phyloP scores from a whole-genome alignment of 1,140 invertebrate genomes.

The Eupeodes corollae region DNA sequence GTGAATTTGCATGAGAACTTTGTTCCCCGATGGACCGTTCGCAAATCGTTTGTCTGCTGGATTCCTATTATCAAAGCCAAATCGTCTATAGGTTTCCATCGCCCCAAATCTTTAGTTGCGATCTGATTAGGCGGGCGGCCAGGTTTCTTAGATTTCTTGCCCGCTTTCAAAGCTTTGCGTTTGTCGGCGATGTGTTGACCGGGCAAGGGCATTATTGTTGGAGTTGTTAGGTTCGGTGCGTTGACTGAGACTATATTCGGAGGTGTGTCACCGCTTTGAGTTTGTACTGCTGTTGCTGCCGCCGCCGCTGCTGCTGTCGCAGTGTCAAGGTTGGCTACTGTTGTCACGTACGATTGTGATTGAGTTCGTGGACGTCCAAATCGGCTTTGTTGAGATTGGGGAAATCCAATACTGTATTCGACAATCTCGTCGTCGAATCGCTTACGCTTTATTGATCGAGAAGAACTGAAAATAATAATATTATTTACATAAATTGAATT shows the following conservation, averaged over 20 bases:
- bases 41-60: conserved; percentile 82
- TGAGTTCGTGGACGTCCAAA: conserved; percentile 40
- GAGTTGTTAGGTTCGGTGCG: not conserved
- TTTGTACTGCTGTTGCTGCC: conserved; percentile 12
- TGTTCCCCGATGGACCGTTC: conserved; percentile 77
- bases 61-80: conserved; percentile 85
- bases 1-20: conserved; percentile 96
- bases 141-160: conserved; percentile 42
- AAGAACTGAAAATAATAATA: conserved; percentile 52
- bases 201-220: not conserved
- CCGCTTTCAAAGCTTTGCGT: conserved; percentile 24
- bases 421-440: conserved; percentile 97
- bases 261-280: conserved; percentile 23
- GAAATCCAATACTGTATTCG: conserved; percentile 65
- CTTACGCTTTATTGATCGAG: conserved; percentile 84
- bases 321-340: conserved; percentile 17
- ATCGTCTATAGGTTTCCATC: conserved; percentile 97
- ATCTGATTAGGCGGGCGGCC: conserved; percentile 50
- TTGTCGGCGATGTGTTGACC: conserved; percentile 12
- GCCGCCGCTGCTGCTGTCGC: conserved; percentile 30
- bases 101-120: conserved; percentile 73
- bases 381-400: conserved; percentile 43
- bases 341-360: conserved; percentile 44
- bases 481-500: not conserved
- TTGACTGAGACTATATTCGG: conserved; percentile 9